Base-by-base conservation (phyloP, 2,888 invertebrate genomes). In the Cheilosia variabilis region DNA sequence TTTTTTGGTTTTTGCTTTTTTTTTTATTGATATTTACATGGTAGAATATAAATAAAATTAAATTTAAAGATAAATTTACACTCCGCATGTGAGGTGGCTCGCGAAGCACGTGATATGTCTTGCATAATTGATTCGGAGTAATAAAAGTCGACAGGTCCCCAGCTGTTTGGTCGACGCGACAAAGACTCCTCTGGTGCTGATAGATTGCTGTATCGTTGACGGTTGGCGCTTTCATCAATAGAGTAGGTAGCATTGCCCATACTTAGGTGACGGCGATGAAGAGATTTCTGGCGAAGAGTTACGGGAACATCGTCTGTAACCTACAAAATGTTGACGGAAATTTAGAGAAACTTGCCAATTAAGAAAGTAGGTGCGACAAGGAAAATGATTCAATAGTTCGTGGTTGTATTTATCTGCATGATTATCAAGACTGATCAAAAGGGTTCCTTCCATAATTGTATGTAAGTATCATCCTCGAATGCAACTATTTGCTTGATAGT, bases 71-170 rank as follows among this genome's bases (percentile, higher is more conserved):
- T 65, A 69, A 77, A 92, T 91, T 96, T 97, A 98, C 98, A 98
- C 94, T 97, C 97, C 92, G 97, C 97, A 94, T 98, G 97, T 89
- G 97, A 97, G 90, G 94, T 93, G 75, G 95, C 94, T 88, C 95
- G 96, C 90, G 96, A 96, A 88, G 95, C 94, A 88, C 95, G 96
- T 90, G 96, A 96, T 88, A 96, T 95, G 90, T 95, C 95, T 87
- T 96, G 96, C 90, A 96, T 94, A 90, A 96, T 93, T 79, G 97
- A 97, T 88, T 96, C 95, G 87, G 96, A 94, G 87, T 24, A 88
- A 90, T 78, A 88, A 88, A 90, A 92, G 89, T 91, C 91, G 41
- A 91, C 89, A 17, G 92, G 92, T 76, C 92, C 92, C 92, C 92
- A 92, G 87, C 92, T 92, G 63, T 90, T 90, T 6, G 92, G 91